A percentile compares a stretch with the other conserved stretches of the same genome.
Conservation (phyloP, 2,113 vertebrate genomes). For the Amphiprion ocellaris region DNA sequence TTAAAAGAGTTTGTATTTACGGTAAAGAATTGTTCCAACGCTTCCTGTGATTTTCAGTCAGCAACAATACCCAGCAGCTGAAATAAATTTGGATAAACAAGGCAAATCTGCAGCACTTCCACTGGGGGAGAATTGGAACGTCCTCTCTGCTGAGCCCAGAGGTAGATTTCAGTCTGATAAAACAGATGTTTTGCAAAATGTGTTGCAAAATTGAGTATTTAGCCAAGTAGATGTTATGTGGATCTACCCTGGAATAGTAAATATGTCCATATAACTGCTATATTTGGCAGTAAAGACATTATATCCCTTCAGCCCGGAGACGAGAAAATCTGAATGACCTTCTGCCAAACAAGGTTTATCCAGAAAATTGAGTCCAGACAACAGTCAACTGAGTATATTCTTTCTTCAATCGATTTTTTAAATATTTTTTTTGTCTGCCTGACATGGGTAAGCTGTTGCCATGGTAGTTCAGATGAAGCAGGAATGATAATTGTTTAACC, state of each 20-base stretch:
- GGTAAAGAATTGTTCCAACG: not conserved
- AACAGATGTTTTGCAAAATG: constrained; percentile 5
- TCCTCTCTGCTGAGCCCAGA: constrained; percentile 7
- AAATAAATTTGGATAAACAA: constrained; percentile 21
- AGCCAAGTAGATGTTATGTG: not conserved
- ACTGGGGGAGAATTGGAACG: not conserved
- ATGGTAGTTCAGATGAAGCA: constrained; percentile 73
- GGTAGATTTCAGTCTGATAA: not conserved
- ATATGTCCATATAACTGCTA: not conserved
- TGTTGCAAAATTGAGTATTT: not conserved
- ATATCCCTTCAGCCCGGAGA: constrained; percentile 2
- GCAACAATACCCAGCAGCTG: constrained; percentile 2
- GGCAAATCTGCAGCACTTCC: not conserved
- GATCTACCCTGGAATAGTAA: not conserved
- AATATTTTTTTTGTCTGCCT: constrained; percentile 6
- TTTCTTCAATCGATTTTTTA: constrained; percentile 37
- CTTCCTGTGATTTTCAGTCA: not conserved
- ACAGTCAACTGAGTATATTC: constrained; percentile 8
- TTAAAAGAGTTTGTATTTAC: not conserved
- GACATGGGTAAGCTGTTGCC: constrained; percentile 72
- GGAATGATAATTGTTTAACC: constrained; percentile 74
- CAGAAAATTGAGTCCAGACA: constrained; percentile 2
- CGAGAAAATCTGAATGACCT: not conserved
- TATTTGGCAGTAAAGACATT: not conserved
- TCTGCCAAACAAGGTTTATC: not conserved